Conservation (phyloP, 1,140 invertebrate species). For the Lerema accius region DNA sequence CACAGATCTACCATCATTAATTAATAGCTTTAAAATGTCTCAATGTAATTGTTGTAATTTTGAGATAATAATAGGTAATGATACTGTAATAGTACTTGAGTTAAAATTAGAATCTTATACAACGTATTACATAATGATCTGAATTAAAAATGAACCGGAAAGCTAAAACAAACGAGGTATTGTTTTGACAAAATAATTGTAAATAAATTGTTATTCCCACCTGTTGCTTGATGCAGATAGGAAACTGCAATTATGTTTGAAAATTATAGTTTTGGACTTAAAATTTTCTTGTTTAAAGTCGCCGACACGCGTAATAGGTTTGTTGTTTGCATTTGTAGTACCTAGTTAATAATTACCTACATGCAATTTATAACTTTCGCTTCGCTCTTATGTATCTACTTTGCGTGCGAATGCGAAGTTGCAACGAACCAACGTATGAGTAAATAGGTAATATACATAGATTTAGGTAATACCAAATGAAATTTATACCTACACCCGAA, state of each 20-base stretch:
- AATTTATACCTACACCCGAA: no score
- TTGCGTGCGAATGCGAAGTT: no score
- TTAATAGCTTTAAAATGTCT: background rate
- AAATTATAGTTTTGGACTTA: conserved; percentile 7
- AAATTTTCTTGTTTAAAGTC: conserved; percentile 19
- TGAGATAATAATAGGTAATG: background rate
- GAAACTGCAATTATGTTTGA: conserved; percentile 20
- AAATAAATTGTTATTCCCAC: conserved; percentile 34
- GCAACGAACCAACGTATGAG: no score
- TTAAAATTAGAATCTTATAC: conserved; percentile 23
- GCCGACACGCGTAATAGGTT: background rate
- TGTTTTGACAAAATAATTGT: conserved; percentile 30
- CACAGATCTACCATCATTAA: background rate
- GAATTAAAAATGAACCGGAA: conserved; percentile 33
- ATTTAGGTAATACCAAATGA: no score
- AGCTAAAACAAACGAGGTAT: conserved; percentile 27
- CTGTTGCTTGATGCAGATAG: conserved; percentile 10
- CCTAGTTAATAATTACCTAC: background rate
- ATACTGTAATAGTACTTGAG: conserved; percentile 7
- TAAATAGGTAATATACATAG: no score
- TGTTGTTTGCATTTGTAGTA: background rate
- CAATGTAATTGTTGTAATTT: background rate
- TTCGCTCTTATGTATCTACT: background rate
- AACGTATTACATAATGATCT: conserved; percentile 22
- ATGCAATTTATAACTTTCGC: background rate